A percentile compares a stretch with the other conserved stretches of the same genome.
Conservation (phyloP, 2,888 invertebrate species). For the Nymphalis urticae region DNA sequence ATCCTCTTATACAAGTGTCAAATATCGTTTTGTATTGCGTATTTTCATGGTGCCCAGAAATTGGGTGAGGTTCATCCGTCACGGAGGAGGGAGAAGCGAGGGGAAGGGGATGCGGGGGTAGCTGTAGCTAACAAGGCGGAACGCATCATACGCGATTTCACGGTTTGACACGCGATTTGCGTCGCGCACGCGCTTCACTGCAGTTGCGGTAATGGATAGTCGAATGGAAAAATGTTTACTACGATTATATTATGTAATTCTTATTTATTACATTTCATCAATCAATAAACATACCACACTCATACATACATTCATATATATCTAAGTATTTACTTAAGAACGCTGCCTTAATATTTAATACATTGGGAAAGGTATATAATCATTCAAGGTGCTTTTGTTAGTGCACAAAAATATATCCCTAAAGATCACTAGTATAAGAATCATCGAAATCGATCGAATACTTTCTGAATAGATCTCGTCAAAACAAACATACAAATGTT, state of each 20-base stretch:
- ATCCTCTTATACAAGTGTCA: conserved; percentile 47
- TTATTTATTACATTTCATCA: not conserved
- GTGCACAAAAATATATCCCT: too few species aligned
- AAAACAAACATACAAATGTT: too few species aligned
- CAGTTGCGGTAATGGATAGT: conserved; percentile 30
- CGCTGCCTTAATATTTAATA: too few species aligned
- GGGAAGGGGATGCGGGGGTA: conserved; percentile 29
- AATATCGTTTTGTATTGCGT: conserved; percentile 40
- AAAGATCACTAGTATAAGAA: too few species aligned
- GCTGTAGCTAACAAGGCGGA: conserved; percentile 61
- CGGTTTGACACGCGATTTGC: conserved; percentile 70
- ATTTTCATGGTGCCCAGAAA: conserved; percentile 46
- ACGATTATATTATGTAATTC: not conserved
- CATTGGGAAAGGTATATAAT: too few species aligned
- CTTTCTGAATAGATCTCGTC: too few species aligned
- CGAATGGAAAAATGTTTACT: conserved; percentile 12
- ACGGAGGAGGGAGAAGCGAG: conserved; percentile 44
- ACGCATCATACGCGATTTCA: conserved; percentile 64
- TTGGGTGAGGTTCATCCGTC: conserved; percentile 45
- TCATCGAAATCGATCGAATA: too few species aligned
- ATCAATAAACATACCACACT: not conserved
- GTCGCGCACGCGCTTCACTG: conserved; percentile 62
- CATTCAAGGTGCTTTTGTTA: too few species aligned
- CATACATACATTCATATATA: too few species aligned
- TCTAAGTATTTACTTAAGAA: too few species aligned